Evolutionary conservation across 2,888 invertebrate species (phyloP).

Genomic region (Campoplex capitator): DNA sequence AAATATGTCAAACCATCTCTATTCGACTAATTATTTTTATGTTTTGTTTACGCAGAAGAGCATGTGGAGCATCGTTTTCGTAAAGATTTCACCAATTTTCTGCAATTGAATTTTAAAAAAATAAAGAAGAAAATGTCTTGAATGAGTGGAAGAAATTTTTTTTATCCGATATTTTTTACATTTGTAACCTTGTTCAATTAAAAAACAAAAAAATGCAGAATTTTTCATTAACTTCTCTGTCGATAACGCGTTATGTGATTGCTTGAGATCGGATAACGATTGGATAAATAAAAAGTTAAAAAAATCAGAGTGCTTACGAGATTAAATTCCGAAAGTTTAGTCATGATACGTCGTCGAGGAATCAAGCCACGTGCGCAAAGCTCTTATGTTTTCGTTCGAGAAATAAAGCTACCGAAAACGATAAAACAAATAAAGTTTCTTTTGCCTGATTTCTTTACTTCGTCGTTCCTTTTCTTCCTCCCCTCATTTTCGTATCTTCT

Average conservation of each 20-base stretch:
- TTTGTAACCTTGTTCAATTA: too few relatives aligned
- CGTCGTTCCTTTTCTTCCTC: background rate
- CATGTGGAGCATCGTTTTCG: background rate
- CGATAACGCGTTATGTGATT: background rate
- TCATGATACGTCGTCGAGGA: background rate
- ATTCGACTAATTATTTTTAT: background rate
- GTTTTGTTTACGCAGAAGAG: background rate
- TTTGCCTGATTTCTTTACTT: background rate
- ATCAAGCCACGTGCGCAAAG: background rate
- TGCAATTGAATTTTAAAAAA: background rate
- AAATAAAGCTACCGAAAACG: background rate
- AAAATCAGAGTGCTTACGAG: background rate
- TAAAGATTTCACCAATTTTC: background rate
- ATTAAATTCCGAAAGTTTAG: background rate
- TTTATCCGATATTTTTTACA: background rate
- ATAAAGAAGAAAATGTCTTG: background rate
- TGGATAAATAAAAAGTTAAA: background rate
- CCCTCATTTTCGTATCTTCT: background rate
- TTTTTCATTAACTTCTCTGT: too few relatives aligned
- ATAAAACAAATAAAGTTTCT: background rate
- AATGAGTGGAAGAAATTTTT: background rate
- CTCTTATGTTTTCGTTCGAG: background rate
- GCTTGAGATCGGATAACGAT: background rate
- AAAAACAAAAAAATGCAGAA: too few relatives aligned
- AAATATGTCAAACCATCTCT: background rate